A percentile compares a stretch with the other conserved stretches of the same genome.
Evolutionary conservation across 2,888 invertebrate genomes (phyloP).

Genomic region (Mimachlamys varia): DNA sequence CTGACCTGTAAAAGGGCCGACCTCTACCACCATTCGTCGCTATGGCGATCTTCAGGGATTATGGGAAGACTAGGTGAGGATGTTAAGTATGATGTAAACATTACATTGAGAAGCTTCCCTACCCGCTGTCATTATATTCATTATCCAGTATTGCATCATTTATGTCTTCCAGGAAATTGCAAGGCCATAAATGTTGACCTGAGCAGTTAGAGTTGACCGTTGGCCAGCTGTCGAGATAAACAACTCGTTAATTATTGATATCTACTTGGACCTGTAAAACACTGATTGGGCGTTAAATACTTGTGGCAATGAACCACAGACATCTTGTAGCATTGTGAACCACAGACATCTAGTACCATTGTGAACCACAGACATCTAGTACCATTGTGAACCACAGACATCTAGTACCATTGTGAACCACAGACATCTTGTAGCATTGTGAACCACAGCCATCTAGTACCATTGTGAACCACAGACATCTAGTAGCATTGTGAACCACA

Average conservation of each 20-base stretch:
- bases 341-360: no score
- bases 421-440: not conserved
- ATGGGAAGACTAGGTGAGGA: not conserved
- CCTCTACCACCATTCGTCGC: not conserved
- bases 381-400: no score
- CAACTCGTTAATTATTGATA: not conserved
- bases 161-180: not conserved
- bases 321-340: not conserved
- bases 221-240: conserved; percentile 31
- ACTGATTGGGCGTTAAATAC: not conserved
- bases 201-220: not conserved
- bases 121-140: conserved; percentile 14
- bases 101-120: not conserved
- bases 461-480: no score
- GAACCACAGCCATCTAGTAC: not conserved
- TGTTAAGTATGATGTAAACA: no score
- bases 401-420: no score
- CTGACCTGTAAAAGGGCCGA: not conserved
- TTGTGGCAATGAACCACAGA: not conserved
- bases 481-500: no score
- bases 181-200: not conserved
- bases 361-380: no score
- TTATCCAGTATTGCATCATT: not conserved
- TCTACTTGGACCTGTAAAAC: not conserved
- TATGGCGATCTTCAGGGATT: not conserved